phyloP scores from a whole-genome alignment of 2,888 invertebrate species.

The Bombyx huttoni region DNA sequence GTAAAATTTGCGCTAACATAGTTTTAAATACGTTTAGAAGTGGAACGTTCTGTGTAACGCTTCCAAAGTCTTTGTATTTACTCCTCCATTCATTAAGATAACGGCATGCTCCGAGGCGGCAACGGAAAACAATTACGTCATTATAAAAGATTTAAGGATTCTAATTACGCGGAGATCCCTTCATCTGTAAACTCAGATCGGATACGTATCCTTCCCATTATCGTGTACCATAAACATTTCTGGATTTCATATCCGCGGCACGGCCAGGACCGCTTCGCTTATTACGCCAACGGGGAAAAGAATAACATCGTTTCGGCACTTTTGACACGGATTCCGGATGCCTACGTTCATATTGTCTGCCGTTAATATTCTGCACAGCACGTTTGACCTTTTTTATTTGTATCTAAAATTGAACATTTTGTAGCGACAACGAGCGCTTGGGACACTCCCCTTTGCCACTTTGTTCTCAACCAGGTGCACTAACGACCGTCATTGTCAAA shows the following conservation, averaged over 20 bases:
- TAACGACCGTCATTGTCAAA: conserved; percentile 36
- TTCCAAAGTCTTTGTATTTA: conserved; percentile 49
- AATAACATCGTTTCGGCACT: conserved; percentile 70
- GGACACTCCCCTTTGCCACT: conserved; percentile 44
- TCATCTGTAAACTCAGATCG: conserved; percentile 56
- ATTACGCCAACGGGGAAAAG: conserved; percentile 67
- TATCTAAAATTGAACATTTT: conserved; percentile 73
- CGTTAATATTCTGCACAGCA: conserved; percentile 68
- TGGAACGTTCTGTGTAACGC: conserved; percentile 28
- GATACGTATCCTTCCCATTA: conserved; percentile 57
- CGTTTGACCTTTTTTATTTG: conserved; percentile 73
- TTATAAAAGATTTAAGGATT: conserved; percentile 60
- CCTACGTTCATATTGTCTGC: conserved; percentile 69
- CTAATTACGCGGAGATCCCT: conserved; percentile 57
- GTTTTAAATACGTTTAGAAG: conserved; percentile 15
- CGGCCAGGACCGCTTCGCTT: conserved; percentile 55
- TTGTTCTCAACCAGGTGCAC: conserved; percentile 40
- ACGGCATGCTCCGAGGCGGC: conserved; percentile 46
- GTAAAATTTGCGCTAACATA: neutral
- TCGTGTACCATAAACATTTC: conserved; percentile 64
- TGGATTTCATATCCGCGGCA: conserved; percentile 68
- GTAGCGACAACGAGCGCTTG: conserved; percentile 64
- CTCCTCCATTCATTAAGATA: conserved; percentile 53
- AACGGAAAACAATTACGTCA: conserved; percentile 61
- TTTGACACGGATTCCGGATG: conserved; percentile 68